Base-by-base conservation (phyloP, 2,888 invertebrate species). In the Aspidapion aeneum region DNA sequence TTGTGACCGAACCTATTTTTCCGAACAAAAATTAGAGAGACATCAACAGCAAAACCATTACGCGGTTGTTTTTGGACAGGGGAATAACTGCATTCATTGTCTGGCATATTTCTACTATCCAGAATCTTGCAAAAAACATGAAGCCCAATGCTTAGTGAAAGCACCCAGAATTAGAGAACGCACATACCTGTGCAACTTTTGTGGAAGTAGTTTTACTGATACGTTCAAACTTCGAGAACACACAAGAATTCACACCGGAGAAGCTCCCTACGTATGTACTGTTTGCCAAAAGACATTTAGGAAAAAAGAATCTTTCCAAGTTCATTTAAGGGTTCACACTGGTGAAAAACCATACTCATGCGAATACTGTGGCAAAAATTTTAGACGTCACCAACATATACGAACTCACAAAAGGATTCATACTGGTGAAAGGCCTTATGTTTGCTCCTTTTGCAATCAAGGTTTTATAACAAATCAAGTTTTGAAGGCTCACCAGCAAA, bases 1-100 rank as follows among this genome's bases (percentile, higher is more conserved):
- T 22, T 84, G 84, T 66, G 80, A 81, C 60, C 83, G 83, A 63
- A 80, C 78, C 17, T 84, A 83, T 62, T 81, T 82, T n/a, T 77
- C 75, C 62, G 75, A 76, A 0, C 82, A 84, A 12, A 72, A 54
- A 19, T 52, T 62, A 17, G 19, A 51, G 21, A 56, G 22, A 12
- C 64, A 64, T 51, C 64, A 84, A 66, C 70, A 84, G 9, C 79
- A 79, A n/a, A 75, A 81, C 0, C 84, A 84, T 66, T 68, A 70
- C 1, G 81, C 77, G 3, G 75, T 77, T 1, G 78, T 79, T 9
- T 76, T 79, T 1, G 79, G 81, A 9, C 77, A 80, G 67, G 73
- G 81, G n/a, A 79, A 78, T 58, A 75, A 78, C 49, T 77, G 78
- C 65, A 64, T 62, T n/a, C 62, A 75, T 1, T 79, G 78, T 60